Conservation (phyloP, 2,888 invertebrate genomes). For the Cheilosia scutellata region DNA sequence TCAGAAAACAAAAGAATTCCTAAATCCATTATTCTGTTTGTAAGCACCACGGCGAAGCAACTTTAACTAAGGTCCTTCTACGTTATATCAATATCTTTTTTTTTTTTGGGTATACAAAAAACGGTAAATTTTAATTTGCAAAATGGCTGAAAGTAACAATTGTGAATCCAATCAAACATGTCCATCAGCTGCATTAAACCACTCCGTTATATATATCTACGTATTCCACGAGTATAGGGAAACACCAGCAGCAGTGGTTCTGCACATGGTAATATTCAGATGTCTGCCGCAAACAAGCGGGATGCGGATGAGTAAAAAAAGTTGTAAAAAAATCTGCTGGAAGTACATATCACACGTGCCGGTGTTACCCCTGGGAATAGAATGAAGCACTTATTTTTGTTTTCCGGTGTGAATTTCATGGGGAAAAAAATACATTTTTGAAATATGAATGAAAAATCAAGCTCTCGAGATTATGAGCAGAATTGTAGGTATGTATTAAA, state of each 20-base stretch:
- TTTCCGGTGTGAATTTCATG: constrained; percentile 33
- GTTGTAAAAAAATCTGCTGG: constrained; percentile 42
- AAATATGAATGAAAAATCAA: neutral
- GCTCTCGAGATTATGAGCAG: neutral
- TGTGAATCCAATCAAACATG: constrained; percentile 52
- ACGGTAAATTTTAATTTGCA: constrained; percentile 58
- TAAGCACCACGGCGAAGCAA: neutral
- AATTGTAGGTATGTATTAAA: neutral
- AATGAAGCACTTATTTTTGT: constrained; percentile 41
- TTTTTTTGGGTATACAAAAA: constrained; percentile 16
- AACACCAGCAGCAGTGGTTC: constrained; percentile 1
- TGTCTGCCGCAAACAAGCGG: constrained; percentile 38
- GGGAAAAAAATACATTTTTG: constrained; percentile 3
- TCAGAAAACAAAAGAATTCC: constrained; percentile 31
- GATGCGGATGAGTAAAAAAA: constrained; percentile 34
- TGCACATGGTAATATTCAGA: constrained; percentile 25
- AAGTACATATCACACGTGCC: constrained; percentile 63
- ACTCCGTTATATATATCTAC: neutral
- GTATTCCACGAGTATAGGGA: constrained; percentile 35
- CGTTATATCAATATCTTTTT: neutral
- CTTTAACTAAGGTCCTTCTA: constrained; percentile 13
- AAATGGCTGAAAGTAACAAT: constrained; percentile 57
- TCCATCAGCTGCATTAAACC: constrained; percentile 60
- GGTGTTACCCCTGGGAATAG: constrained; percentile 51
- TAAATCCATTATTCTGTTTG: constrained; percentile 62